Evolutionary conservation across 2,113 vertebrate genomes (phyloP), one percentile per base, ranked within the genome.

Genomic region (Microtus pennsylvanicus): DNA sequence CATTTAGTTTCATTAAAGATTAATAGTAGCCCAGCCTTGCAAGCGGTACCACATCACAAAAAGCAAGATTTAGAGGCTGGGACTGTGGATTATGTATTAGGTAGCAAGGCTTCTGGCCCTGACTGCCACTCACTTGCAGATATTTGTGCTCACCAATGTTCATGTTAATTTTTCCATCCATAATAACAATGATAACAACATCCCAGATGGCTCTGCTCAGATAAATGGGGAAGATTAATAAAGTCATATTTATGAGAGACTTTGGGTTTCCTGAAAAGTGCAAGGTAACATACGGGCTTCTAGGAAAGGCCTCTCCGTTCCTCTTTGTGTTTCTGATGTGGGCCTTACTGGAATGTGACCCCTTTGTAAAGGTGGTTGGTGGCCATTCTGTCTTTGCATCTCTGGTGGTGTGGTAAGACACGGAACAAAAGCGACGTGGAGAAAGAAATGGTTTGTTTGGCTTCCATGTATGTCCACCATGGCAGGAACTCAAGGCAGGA

Each of bases 1-100:
- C 94, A 91, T 75, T 97, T 87, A 17, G 69, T 97, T 97, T 96
- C 89, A 94, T 95, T 95, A 94, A 96, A 97, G 96, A 97, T 97
- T 95, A 95, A 95, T 96, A 94, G 90, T 72, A 87, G 78, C 33
- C 19, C 4, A 35, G 91, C 45, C 90, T 92, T 65, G 52, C 77
- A 72, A 95, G 74, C 74, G 76, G 89, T 94, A 21, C 92, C 42
- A 3, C 85, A 94, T 96, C 94, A 88, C 78, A 96, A 95, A 90
- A 96, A 91, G 72, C 50, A 92, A 96, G 92, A 94, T 93, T 96
- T 92, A 95, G 77, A 87, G 76, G 35, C 90, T 45, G 1, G 91
- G 83, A 14, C 85, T 88, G 38, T 87, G 74, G 92, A 83, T 96
- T 96, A 94, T 89, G 38, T 94, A 96, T 95, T 95, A 96, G 92